Evolutionary conservation across 2,888 invertebrate species (phyloP), one percentile per base, ranked within the genome.

Genomic region (Hypomecis atomaria): DNA sequence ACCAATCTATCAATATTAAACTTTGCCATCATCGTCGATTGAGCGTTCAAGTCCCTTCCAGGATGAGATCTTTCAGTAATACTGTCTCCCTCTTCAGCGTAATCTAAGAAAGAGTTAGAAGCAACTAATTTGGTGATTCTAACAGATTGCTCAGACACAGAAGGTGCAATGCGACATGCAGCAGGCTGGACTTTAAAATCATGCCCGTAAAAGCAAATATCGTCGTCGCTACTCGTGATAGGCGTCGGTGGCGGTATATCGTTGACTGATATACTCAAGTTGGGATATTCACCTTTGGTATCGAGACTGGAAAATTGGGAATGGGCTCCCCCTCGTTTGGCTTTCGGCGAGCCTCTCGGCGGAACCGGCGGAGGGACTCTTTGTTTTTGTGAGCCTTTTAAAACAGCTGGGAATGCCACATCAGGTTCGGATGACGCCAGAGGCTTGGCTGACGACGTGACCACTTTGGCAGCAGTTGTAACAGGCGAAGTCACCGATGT

Each of bases 311-410:
- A 88, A 9, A 88, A 76, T 74, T 88, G 90, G 7, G 91, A 88
- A 67, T 83, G 77, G 62, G 87, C 91, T 53, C 90, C 92, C 47
- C 93, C 93, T 43, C 94, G 90, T 86, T 94, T 94, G 64, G 93
- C 88, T 85, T 95, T 95, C 48, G 96, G 96, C 36, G 96, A 96
- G 62, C 97, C 97, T 77, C 97, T 93, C 4, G 97, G 97, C 59
- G 97, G 97, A 57, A 98, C 97, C 33, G 98, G 98, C 59, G 98
- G 98, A 47, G 97, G 97, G 45, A 97, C 95, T 87, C 96, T 96
- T 76, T 95, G 94, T 87, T 96, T 96, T 73, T 94, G 93, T 47
- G 94, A 94, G 78, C 96, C 95, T 87, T 96, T 96, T 79, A 96
- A 91, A 56, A 96, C 95, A 55, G 96, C 96, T 55, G 96, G 96